Conservation (phyloP, 2,797 vertebrate genomes). For the Artibeus jamaicensis region DNA sequence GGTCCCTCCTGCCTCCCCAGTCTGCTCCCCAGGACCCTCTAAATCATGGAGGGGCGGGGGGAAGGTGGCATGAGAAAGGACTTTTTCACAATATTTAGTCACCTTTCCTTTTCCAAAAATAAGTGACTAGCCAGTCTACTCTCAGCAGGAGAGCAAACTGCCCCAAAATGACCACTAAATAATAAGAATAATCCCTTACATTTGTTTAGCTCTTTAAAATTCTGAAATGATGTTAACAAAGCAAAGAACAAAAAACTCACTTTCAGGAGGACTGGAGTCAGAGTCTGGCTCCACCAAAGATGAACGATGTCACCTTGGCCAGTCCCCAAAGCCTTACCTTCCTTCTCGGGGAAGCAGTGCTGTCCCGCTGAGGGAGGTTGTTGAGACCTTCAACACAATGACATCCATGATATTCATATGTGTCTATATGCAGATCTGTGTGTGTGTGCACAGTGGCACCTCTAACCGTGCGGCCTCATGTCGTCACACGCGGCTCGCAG, state of each 20-base stretch:
- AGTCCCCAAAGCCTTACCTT: neutral
- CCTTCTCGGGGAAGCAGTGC: neutral
- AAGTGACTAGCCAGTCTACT: neutral
- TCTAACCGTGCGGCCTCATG: neutral
- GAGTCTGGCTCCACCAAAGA: neutral
- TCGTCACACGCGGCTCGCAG: neutral
- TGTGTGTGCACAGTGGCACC: rapidly evolving
- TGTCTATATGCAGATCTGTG: rapidly evolving
- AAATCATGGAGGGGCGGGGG: rapidly evolving
- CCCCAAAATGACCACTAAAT: neutral
- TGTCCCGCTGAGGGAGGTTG: too few relatives aligned
- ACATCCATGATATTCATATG: neutral
- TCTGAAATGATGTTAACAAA: neutral
- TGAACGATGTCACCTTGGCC: neutral
- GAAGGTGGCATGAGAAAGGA: neutral
- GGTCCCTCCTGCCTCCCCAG: neutral
- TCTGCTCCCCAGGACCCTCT: neutral
- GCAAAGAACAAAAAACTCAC: neutral
- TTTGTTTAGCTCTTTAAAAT: neutral
- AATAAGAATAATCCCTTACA: neutral
- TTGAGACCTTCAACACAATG: neutral
- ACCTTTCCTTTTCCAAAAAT: neutral
- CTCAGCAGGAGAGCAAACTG: neutral
- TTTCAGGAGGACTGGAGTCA: neutral
- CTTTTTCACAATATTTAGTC: neutral